phyloP scores from a whole-genome alignment of 2,888 invertebrate species.

The Chymomyza fuscimana region DNA sequence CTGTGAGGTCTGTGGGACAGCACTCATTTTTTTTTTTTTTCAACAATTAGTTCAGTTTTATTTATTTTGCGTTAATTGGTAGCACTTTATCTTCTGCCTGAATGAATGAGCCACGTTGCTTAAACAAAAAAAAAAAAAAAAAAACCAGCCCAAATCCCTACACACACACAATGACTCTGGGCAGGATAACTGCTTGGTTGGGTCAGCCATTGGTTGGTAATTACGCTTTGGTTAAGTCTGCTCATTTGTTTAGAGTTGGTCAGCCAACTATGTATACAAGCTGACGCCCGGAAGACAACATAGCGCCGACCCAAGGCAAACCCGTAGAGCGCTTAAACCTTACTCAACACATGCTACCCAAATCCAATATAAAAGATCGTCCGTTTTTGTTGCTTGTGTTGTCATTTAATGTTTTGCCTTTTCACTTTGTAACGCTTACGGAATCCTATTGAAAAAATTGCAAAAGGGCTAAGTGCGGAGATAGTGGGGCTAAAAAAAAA shows the following conservation, averaged over 20 bases:
- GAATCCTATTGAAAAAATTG: slow-evolving; percentile 66
- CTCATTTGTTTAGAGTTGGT: slow-evolving; percentile 27
- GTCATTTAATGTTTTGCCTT: slow-evolving; percentile 63
- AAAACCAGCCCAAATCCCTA: slow-evolving; percentile 46
- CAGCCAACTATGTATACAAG: slow-evolving; percentile 1
- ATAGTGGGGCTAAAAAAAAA: slow-evolving; percentile 9
- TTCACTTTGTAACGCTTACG: slow-evolving; percentile 66
- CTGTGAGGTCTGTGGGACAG: not conserved
- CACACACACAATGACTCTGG: slow-evolving; percentile 25
- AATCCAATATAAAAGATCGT: slow-evolving; percentile 59
- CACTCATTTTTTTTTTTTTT: slow-evolving; percentile 37
- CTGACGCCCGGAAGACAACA: not conserved
- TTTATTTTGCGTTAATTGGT: slow-evolving; percentile 76
- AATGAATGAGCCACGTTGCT: slow-evolving; percentile 70
- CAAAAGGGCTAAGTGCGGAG: slow-evolving; percentile 53
- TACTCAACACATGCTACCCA: slow-evolving; percentile 35
- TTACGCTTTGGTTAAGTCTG: slow-evolving; percentile 48
- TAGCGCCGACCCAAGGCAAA: not conserved
- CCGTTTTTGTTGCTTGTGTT: slow-evolving; percentile 53
- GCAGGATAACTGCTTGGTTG: slow-evolving; percentile 11
- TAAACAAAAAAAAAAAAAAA: slow-evolving; percentile 52
- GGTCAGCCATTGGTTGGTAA: slow-evolving; percentile 52
- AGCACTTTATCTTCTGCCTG: slow-evolving; percentile 71
- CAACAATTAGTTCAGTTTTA: slow-evolving; percentile 76
- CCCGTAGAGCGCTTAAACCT: not conserved